Conservation (phyloP, 2,888 invertebrate genomes). For the Spialia ferax region DNA sequence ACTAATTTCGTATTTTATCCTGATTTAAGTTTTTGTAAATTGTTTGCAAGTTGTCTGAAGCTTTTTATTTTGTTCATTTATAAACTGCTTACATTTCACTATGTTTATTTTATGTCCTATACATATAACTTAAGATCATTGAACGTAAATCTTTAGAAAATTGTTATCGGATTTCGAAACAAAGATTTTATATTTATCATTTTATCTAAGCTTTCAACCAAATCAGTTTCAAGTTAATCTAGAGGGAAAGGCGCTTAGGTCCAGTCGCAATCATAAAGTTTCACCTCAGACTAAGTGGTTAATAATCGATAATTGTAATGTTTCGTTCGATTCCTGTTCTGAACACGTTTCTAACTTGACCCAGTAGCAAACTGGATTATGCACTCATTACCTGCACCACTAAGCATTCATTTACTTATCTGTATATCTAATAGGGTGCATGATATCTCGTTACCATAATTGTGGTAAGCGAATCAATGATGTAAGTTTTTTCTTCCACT, state of each 20-base stretch:
- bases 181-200: neutral
- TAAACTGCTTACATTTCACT: neutral
- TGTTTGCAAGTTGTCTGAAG: neutral
- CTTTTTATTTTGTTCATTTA: neutral
- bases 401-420: constrained; percentile 35
- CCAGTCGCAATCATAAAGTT: constrained; percentile 56
- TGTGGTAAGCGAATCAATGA: constrained; percentile 8
- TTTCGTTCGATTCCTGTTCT: constrained; percentile 64
- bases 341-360: constrained; percentile 72
- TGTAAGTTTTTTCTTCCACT: neutral
- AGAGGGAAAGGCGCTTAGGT: constrained; percentile 31
- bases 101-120: neutral
- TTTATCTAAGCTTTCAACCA: constrained; percentile 14
- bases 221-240: constrained; percentile 25
- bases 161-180: neutral
- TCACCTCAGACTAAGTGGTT: constrained; percentile 66
- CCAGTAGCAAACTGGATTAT: constrained; percentile 64
- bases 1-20: neutral
- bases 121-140: neutral
- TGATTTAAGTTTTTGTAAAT: neutral
- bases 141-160: neutral
- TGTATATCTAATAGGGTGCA: constrained; percentile 26
- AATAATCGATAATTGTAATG: constrained; percentile 77
- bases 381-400: constrained; percentile 40
- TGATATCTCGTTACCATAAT: constrained; percentile 27